Percentiles rank a stretch among this genome's conserved stretches.
phyloP scores from a whole-genome alignment of 2,113 vertebrate genomes.

The Prunella fulvescens region DNA sequence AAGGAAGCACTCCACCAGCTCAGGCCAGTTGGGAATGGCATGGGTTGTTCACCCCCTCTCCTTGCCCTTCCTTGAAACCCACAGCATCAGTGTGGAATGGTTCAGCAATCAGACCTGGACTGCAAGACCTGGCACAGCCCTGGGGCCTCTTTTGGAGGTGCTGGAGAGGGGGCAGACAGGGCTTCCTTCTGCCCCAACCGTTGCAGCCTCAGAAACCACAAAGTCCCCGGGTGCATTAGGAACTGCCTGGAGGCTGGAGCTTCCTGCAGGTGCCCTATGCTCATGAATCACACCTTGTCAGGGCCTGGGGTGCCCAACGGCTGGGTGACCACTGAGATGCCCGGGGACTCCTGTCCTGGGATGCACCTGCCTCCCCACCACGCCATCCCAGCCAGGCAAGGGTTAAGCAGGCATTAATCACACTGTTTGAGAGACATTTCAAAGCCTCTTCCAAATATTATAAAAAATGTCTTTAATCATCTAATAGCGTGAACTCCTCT shows the following conservation, averaged over 20 bases:
- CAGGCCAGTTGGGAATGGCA: not conserved
- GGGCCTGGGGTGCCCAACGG: slow-evolving; percentile 3
- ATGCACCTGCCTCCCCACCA: not conserved
- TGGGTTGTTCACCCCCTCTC: not conserved
- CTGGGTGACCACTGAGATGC: not conserved
- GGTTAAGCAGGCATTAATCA: slow-evolving; percentile 64
- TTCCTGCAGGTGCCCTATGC: slow-evolving; percentile 62
- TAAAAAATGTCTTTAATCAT: slow-evolving; percentile 75
- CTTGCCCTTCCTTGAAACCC: not conserved
- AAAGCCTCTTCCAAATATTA: slow-evolving; percentile 71
- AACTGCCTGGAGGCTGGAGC: slow-evolving; percentile 19
- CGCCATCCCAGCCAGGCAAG: not conserved
- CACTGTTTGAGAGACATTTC: slow-evolving; percentile 54
- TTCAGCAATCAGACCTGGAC: not conserved
- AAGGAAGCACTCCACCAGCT: not conserved
- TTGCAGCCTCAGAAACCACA: slow-evolving; percentile 71
- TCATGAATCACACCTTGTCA: slow-evolving; percentile 72
- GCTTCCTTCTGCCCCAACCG: slow-evolving; percentile 63
- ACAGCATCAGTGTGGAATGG: not conserved
- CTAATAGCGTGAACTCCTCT: slow-evolving; percentile 60
- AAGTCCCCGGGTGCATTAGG: slow-evolving; percentile 29
- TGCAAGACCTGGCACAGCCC: not conserved
- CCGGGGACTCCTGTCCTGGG: fast-evolving
- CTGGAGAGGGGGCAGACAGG: not conserved
- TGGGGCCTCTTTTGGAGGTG: not conserved